These are phyloP conservation scores for Hoplodrina ambigua DNA, from an alignment of 2,888 invertebrate genomes.

Conservation along the genomic window DNA sequence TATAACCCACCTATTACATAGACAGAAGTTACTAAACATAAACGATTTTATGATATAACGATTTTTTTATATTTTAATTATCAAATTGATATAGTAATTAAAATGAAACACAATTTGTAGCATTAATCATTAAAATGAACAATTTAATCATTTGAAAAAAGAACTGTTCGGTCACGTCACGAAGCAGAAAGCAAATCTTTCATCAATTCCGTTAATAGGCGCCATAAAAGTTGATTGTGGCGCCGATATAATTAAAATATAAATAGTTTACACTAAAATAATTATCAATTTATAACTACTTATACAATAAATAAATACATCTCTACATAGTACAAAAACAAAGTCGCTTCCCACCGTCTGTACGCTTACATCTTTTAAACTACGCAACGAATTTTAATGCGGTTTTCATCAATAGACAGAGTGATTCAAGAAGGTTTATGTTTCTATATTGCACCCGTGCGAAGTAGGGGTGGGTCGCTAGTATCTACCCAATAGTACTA, in stretches of 20 bases:
- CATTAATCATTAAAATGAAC: conserved; percentile 49
- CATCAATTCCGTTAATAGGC: conserved; percentile 46
- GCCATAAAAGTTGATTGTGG: conserved; percentile 45
- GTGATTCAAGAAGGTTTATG: too few species aligned
- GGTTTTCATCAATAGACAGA: too few species aligned
- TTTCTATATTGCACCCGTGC: too few species aligned
- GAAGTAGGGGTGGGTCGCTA: too few species aligned
- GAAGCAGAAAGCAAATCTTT: conserved; percentile 35
- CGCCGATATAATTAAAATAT: conserved; percentile 55
- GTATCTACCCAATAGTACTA: too few species aligned
- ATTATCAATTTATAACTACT: conserved; percentile 38
- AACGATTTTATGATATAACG: conserved; percentile 17
- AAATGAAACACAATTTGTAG: conserved; percentile 51
- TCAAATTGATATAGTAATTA: conserved; percentile 52
- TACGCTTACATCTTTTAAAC: too few species aligned
- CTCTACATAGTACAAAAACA: too few species aligned
- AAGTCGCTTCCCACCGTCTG: too few species aligned
- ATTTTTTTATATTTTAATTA: conserved; percentile 37
- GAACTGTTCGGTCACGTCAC: conserved; percentile 20
- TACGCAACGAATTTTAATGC: too few species aligned
- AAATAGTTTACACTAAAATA: conserved; percentile 50
- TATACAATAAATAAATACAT: conserved; percentile 30
- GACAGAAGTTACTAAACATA: conserved; percentile 57
- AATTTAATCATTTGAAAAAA: conserved; percentile 43
- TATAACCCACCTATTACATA: conserved; percentile 31